Percentiles rank a stretch among this genome's conserved stretches.
Conservation (phyloP, 37 sponge, comb jelly and placozoan genomes). For the Theonella swinhoei region DNA sequence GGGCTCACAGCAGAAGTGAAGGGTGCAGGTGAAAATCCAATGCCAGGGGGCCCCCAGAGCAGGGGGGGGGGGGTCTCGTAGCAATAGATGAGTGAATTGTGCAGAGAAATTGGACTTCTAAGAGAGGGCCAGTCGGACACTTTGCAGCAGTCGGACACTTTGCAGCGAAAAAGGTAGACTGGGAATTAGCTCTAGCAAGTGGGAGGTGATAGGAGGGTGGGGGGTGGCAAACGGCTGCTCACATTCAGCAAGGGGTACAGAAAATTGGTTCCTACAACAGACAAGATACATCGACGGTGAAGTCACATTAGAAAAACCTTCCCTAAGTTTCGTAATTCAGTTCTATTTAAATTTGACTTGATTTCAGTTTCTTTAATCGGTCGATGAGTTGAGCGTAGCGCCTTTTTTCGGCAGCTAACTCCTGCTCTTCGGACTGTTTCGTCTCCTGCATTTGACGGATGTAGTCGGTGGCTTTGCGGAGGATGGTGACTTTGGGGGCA, state of each 20-base stretch:
- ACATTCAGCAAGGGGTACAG: too few relatives aligned
- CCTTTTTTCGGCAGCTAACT: slow-evolving; percentile 35
- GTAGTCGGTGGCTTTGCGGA: slow-evolving; percentile 71
- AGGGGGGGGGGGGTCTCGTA: too few relatives aligned
- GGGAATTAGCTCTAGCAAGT: background rate
- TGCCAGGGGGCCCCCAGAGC: too few relatives aligned
- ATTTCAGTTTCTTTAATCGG: slow-evolving; percentile 13
- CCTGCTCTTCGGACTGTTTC: slow-evolving; percentile 6
- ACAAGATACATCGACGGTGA: too few relatives aligned
- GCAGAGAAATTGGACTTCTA: background rate
- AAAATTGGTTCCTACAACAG: too few relatives aligned
- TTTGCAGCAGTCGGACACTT: too few relatives aligned
- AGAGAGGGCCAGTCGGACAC: background rate
- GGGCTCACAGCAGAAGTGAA: too few relatives aligned
- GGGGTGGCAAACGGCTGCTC: background rate
- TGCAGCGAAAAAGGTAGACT: background rate
- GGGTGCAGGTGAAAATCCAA: too few relatives aligned
- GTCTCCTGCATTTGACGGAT: slow-evolving; percentile 39
- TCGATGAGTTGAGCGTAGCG: slow-evolving; percentile 42
- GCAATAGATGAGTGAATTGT: too few relatives aligned
- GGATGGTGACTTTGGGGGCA: slow-evolving; percentile 84
- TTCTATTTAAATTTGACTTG: background rate
- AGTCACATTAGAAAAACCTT: too few relatives aligned
- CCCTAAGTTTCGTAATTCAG: too few relatives aligned
- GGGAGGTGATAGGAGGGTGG: too few relatives aligned